Conservation (phyloP, 1,140 invertebrate genomes). For the Drosophila insularis region DNA sequence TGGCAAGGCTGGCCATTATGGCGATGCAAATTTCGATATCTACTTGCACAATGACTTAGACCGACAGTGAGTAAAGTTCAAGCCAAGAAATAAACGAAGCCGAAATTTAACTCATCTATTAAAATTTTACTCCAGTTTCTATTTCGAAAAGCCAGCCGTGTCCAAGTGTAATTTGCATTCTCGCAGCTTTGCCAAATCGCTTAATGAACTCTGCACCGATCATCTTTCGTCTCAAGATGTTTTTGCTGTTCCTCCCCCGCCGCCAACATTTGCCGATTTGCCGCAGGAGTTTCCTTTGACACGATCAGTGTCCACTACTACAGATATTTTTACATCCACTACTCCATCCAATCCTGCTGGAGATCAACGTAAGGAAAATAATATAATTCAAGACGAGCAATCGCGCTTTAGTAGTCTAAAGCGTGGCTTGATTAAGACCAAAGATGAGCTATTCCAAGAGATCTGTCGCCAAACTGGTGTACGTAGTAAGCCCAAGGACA, state of each 20-base stretch:
- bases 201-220: slow-evolving; percentile 78
- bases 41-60: slow-evolving; percentile 63
- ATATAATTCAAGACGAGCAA: slow-evolving; percentile 54
- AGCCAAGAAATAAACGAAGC: no score
- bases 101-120: not conserved
- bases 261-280: slow-evolving; percentile 65
- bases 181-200: slow-evolving; percentile 76
- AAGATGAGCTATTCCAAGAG: slow-evolving; percentile 79
- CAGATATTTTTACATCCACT: slow-evolving; percentile 64
- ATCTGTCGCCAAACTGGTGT: slow-evolving; percentile 73
- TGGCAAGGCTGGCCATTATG: not conserved
- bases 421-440: slow-evolving; percentile 73
- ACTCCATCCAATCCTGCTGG: not conserved
- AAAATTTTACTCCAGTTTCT: slow-evolving; percentile 52
- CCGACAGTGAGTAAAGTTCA: slow-evolving; percentile 42
- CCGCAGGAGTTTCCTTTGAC: slow-evolving; percentile 78
- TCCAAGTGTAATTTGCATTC: slow-evolving; percentile 76
- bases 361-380: slow-evolving; percentile 34
- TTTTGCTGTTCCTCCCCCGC: slow-evolving; percentile 23
- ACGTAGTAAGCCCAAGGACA: slow-evolving; percentile 73
- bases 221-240: slow-evolving; percentile 12
- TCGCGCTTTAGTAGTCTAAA: slow-evolving; percentile 69
- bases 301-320: slow-evolving; percentile 78
- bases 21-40: slow-evolving; percentile 56
- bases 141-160: slow-evolving; percentile 72